Evolutionary conservation across 92 coral and sea anemone genomes (phyloP), one percentile per base, ranked within the genome.

Genomic region (Chrysogorgia sp.): DNA sequence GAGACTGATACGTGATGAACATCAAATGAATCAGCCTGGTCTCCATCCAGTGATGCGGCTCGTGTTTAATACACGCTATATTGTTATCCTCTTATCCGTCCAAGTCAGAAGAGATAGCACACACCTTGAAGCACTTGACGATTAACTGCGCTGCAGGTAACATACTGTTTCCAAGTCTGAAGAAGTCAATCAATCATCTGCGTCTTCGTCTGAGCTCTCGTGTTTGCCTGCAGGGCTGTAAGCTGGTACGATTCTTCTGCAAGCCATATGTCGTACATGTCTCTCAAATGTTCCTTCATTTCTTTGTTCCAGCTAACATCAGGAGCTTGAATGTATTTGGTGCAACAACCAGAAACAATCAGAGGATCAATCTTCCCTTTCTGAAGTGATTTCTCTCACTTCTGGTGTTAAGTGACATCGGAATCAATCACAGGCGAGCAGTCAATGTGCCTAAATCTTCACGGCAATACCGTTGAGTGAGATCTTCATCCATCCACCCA

Each of bases 361-460:
- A 56, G 26, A 28, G 62, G 26, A 56, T 56, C 20, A 56, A 56
- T 23, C 30, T 28, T 22, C 10, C 62, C 62, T 2, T 56, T 22
- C 10, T 56, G 24, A 22, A 56, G 30, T 20, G n/a, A 56, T 56
- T 22, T 22, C 62, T 28, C 30, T 56, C 62, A 56, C 62, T 56
- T 56, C 62, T 56, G 62, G 62, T 28, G 62, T 56, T 28, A 56
- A 56, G 30, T 56, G 62, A 28, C 62, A 56, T 28, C 62, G 62
- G 62, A 56, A 56, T 28, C n/a, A 22, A 28, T 17, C 62, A 17
- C 62, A 56, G 30, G 62, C 62, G 24, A 56, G 30, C 24, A 56
- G 62, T 56, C 24, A 77, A 84, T 63, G 74, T 84, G 47, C 87
- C 87, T 19, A 76, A 19, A 76, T 76, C 87, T 40, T 84, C 79